These are phyloP conservation scores for Sterrhoptilus dennistouni DNA, from an alignment of 2,113 vertebrate species.

Conservation along the genomic window DNA sequence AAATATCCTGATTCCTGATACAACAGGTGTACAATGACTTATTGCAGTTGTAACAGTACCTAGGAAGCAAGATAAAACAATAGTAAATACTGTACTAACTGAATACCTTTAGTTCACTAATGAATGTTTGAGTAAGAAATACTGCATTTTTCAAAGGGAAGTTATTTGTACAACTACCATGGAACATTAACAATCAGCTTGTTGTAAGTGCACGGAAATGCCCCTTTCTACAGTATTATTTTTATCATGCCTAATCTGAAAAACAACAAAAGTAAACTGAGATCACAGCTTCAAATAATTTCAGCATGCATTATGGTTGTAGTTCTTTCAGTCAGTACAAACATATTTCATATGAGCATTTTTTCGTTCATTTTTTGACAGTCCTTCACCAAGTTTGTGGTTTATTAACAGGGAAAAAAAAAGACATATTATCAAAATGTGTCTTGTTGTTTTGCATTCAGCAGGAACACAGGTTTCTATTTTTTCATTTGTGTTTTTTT, in stretches of 20 bases:
- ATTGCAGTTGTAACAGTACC: conserved; percentile 84
- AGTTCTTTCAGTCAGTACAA: conserved; percentile 78
- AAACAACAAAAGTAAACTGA: conserved; percentile 79
- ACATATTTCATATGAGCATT: conserved; percentile 67
- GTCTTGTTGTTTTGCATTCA: conserved; percentile 76
- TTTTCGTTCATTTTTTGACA: conserved; percentile 39
- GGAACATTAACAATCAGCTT: conserved; percentile 78
- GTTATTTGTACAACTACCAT: conserved; percentile 77
- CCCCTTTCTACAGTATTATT: conserved; percentile 78
- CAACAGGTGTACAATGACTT: conserved; percentile 79
- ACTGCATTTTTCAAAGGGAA: conserved; percentile 73
- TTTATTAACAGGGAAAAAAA: conserved; percentile 75
- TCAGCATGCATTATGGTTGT: conserved; percentile 83
- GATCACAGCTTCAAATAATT: conserved; percentile 82
- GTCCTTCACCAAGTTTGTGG: conserved; percentile 70
- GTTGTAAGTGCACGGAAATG: conserved; percentile 78
- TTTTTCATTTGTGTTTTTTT: conserved; percentile 63
- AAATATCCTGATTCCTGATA: conserved; percentile 80
- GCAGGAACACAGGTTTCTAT: conserved; percentile 68
- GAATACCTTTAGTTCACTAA: conserved; percentile 73
- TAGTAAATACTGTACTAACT: conserved; percentile 73
- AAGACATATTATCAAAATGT: conserved; percentile 79
- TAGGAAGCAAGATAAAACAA: conserved; percentile 77
- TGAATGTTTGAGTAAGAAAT: conserved; percentile 74
- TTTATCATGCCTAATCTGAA: conserved; percentile 83